These are phyloP conservation scores for Drosophila monieri DNA, from an alignment of 2,888 invertebrate species.

Conservation along the genomic window DNA sequence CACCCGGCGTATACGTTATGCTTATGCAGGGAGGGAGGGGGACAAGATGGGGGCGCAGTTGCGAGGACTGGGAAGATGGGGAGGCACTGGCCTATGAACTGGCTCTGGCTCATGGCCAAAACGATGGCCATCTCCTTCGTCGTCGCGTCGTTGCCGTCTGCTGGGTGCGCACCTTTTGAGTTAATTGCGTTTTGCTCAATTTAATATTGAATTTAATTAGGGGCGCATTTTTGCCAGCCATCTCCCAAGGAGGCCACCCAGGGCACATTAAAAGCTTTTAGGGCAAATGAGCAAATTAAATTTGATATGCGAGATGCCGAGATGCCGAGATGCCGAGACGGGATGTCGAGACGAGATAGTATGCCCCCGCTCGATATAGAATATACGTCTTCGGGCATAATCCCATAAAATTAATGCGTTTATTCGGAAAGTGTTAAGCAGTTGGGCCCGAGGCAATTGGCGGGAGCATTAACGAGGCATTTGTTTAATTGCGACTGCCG, in stretches of 20 bases:
- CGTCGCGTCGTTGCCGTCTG: slow-evolving; percentile 28
- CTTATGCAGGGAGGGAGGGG: background rate
- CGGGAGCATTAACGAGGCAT: slow-evolving; percentile 34
- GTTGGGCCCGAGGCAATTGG: slow-evolving; percentile 55
- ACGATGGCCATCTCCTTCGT: slow-evolving; percentile 23
- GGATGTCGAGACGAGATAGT: slow-evolving; percentile 10
- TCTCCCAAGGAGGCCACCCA: slow-evolving; percentile 44
- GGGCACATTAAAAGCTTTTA: slow-evolving; percentile 78
- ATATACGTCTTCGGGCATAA: slow-evolving; percentile 42
- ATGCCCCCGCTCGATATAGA: background rate
- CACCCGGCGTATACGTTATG: slow-evolving; percentile 46
- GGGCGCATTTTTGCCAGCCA: slow-evolving; percentile 70
- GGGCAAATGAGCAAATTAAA: slow-evolving; percentile 80
- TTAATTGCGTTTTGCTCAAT: slow-evolving; percentile 81
- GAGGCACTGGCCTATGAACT: slow-evolving; percentile 29
- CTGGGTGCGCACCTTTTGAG: slow-evolving; percentile 62
- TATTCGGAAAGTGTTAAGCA: slow-evolving; percentile 77
- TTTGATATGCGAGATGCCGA: slow-evolving; percentile 69
- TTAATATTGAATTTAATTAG: slow-evolving; percentile 81
- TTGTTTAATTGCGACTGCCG: slow-evolving; percentile 63
- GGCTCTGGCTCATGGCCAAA: slow-evolving; percentile 26
- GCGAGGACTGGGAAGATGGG: slow-evolving; percentile 25
- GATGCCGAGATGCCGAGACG: slow-evolving; percentile 11
- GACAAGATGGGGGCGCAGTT: background rate
- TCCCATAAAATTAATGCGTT: slow-evolving; percentile 78